These are phyloP conservation scores for Adoxophyes honmai DNA, from an alignment of 1,140 invertebrate genomes.

Conservation along the genomic window DNA sequence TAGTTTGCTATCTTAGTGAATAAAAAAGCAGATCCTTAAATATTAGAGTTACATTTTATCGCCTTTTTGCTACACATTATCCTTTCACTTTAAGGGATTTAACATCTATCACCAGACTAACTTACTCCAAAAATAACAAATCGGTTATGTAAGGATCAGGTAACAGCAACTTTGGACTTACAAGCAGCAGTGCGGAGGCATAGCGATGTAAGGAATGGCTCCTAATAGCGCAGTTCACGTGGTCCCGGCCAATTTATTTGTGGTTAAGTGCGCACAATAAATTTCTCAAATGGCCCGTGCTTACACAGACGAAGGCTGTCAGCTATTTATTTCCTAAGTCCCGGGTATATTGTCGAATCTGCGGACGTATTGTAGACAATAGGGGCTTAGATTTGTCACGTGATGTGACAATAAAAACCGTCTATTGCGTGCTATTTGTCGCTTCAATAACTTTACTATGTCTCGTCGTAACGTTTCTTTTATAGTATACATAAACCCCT, in stretches of 20 bases:
- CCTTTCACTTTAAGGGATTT: no score
- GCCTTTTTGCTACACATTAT: no score
- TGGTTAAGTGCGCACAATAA: conserved; percentile 72
- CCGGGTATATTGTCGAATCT: conserved; percentile 57
- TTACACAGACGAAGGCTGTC: conserved; percentile 56
- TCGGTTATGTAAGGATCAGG: neutral
- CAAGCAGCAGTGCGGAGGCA: conserved; percentile 3
- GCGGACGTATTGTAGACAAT: conserved; percentile 44
- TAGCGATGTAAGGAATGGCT: conserved; percentile 30
- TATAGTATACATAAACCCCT: conserved; percentile 27
- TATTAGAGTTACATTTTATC: no score
- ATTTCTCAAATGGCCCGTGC: conserved; percentile 70
- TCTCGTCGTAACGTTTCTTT: conserved; percentile 25
- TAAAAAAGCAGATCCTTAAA: no score
- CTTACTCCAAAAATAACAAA: conserved; percentile 4
- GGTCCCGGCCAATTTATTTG: conserved; percentile 67
- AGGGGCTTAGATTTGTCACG: conserved; percentile 44
- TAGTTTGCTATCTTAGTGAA: no score
- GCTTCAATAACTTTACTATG: conserved; percentile 25
- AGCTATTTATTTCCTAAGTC: conserved; percentile 65
- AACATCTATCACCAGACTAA: no score
- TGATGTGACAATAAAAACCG: conserved; percentile 43
- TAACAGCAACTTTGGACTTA: neutral
- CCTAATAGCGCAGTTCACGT: conserved; percentile 50
- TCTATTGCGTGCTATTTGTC: conserved; percentile 28